Percentiles rank a stretch among this genome's conserved stretches.
These are phyloP conservation scores for Aromia moschata DNA, from an alignment of 2,888 invertebrate genomes.

Conservation along the genomic window DNA sequence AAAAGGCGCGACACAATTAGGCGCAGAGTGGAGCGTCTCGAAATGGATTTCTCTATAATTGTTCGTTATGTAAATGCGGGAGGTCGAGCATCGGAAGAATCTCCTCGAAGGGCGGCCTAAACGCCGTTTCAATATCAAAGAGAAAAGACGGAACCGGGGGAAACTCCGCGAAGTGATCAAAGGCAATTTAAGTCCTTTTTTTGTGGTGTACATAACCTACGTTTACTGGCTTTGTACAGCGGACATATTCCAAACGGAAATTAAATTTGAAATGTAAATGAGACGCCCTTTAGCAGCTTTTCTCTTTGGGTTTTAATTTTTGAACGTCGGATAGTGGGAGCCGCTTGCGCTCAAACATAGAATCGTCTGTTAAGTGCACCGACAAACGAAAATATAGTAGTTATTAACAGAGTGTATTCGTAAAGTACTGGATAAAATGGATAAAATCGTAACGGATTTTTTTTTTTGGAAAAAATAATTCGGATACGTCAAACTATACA, in stretches of 20 bases:
- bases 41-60: conserved; percentile 11
- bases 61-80: conserved; percentile 13
- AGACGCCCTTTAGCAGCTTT: conserved; percentile 33
- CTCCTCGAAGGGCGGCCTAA: conserved; percentile 24
- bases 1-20: not conserved
- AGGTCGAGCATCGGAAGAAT: conserved; percentile 10
- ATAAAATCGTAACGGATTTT: too few relatives aligned
- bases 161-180: conserved; percentile 37
- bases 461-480: too few relatives aligned
- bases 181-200: conserved; percentile 37
- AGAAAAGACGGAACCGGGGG: conserved; percentile 21
- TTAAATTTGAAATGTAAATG: conserved; percentile 47
- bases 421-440: too few relatives aligned
- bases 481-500: too few relatives aligned
- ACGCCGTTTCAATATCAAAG: conserved; percentile 26
- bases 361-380: too few relatives aligned
- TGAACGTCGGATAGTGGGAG: too few relatives aligned
- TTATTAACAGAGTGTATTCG: too few relatives aligned
- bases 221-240: conserved; percentile 36
- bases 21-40: too few relatives aligned
- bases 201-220: conserved; percentile 31
- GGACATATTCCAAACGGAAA: conserved; percentile 36
- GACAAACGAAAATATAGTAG: too few relatives aligned
- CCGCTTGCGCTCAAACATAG: too few relatives aligned
- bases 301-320: conserved; percentile 24